phyloP scores from a whole-genome alignment of 2,113 vertebrate genomes.

The Nannobrachium achirus region DNA sequence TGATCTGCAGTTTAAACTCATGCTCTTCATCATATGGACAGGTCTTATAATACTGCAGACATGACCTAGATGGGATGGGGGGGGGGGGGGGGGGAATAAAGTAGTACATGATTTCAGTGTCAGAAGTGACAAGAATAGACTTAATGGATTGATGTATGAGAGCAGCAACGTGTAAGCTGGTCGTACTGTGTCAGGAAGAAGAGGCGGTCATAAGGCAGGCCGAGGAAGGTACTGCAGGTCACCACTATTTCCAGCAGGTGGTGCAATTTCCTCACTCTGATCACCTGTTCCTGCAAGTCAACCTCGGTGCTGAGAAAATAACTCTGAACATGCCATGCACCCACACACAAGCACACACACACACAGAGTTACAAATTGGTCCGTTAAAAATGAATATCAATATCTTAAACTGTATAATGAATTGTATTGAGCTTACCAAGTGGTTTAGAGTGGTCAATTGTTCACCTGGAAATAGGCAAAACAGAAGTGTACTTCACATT shows the following conservation, averaged over 20 bases:
- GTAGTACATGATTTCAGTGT: background rate
- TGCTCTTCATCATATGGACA: conserved; percentile 88
- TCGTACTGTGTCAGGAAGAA: conserved; percentile 92
- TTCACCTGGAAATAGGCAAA: conserved; percentile 79
- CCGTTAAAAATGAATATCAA: background rate
- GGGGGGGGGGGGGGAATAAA: background rate
- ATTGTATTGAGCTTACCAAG: conserved; percentile 81
- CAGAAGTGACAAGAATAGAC: background rate
- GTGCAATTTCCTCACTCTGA: conserved; percentile 90
- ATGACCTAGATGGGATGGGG: conserved; percentile 79
- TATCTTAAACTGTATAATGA: background rate
- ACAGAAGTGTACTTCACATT: background rate
- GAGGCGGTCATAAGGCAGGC: conserved; percentile 88
- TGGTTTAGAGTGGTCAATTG: conserved; percentile 90
- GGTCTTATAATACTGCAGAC: conserved; percentile 91
- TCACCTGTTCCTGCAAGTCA: conserved; percentile 88
- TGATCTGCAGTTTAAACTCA: conserved; percentile 88
- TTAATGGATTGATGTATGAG: background rate
- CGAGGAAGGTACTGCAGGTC: conserved; percentile 87
- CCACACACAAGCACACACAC: background rate
- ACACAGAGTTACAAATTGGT: background rate
- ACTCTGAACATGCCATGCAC: conserved; percentile 72
- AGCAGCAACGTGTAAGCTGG: background rate
- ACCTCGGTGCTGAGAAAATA: conserved; percentile 88
- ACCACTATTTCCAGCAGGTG: conserved; percentile 92